Evolutionary conservation across 2,888 invertebrate species (phyloP).

Genomic region (Leucozona laternaria): DNA sequence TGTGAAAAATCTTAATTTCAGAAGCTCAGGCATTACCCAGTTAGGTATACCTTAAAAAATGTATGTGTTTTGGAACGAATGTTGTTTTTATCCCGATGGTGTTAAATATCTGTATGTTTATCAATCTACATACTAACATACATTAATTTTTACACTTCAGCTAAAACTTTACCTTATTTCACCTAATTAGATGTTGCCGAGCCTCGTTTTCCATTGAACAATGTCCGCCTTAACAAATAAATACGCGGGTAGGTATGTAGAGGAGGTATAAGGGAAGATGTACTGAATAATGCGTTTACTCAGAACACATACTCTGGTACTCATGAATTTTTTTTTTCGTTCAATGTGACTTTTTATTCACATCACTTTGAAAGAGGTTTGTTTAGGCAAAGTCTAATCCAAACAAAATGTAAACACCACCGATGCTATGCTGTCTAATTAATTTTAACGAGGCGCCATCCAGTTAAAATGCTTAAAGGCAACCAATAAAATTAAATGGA

Average conservation of each 20-base stretch:
- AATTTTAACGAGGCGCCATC: constrained; percentile 47
- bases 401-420: constrained; percentile 54
- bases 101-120: too few species aligned
- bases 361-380: background rate
- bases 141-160: background rate
- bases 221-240: background rate
- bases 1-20: too few species aligned
- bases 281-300: background rate
- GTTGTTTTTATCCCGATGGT: too few species aligned
- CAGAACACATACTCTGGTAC: constrained; percentile 1
- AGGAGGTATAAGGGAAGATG: background rate
- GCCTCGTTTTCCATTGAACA: background rate
- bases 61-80: too few species aligned
- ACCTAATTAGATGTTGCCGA: background rate
- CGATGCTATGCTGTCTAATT: constrained; percentile 61
- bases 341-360: background rate
- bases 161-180: background rate
- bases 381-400: constrained; percentile 47
- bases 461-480: constrained; percentile 43
- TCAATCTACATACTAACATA: too few species aligned
- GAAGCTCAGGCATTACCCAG: too few species aligned
- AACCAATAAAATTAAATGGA: constrained; percentile 61
- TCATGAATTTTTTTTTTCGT: background rate
- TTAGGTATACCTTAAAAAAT: too few species aligned
- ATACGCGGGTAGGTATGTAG: background rate